phyloP scores from a whole-genome alignment of 2,888 invertebrate genomes.

The Sminthurides aquaticus region DNA sequence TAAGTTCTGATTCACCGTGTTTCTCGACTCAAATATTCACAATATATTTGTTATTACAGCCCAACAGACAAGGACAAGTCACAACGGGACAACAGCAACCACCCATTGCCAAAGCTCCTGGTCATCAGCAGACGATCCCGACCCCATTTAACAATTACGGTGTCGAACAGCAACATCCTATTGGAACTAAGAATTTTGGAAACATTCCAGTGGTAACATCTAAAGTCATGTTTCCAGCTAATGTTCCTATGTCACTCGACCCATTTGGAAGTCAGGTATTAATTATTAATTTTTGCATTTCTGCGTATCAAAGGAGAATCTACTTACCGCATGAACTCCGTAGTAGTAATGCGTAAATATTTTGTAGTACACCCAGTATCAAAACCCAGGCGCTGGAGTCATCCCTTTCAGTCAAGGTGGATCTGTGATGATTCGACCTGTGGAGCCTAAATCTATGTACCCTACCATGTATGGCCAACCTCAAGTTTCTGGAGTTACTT shows the following conservation, averaged over 20 bases:
- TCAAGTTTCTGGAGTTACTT: neutral
- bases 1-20: too few species aligned
- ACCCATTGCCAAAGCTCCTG: constrained; percentile 24
- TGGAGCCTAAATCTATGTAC: constrained; percentile 11
- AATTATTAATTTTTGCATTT: too few species aligned
- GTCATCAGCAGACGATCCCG: constrained; percentile 29
- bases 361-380: constrained; percentile 15
- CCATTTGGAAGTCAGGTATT: constrained; percentile 27
- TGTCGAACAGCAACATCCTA: constrained; percentile 19
- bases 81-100: constrained; percentile 24
- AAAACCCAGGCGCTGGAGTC: constrained; percentile 2
- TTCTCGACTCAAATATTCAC: neutral
- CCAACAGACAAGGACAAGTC: constrained; percentile 23
- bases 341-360: neutral
- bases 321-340: neutral
- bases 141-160: constrained; percentile 32
- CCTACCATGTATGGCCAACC: neutral
- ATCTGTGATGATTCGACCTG: neutral
- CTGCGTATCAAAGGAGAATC: neutral
- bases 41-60: neutral
- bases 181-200: constrained; percentile 31
- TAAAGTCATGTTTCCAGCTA: constrained; percentile 33
- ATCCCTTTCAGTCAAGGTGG: constrained; percentile 9
- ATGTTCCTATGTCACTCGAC: constrained; percentile 17
- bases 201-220: constrained; percentile 33